Percentiles rank a stretch among this genome's conserved stretches.
These are phyloP conservation scores for Linepithema humile DNA, from an alignment of 1,140 invertebrate genomes.

Conservation along the genomic window DNA sequence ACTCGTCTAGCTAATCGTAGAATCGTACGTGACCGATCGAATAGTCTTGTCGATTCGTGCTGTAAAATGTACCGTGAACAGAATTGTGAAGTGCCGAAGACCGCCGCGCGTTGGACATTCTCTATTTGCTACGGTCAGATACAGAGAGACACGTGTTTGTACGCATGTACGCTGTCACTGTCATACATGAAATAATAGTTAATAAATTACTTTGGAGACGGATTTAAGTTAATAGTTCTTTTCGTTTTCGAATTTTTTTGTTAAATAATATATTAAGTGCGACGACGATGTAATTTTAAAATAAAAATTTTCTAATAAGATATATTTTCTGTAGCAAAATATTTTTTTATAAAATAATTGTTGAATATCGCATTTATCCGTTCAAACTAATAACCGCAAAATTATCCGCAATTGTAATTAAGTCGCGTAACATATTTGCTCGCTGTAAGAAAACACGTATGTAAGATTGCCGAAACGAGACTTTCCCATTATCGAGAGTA, in stretches of 20 bases:
- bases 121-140: conserved; percentile 17
- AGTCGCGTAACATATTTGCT: neutral
- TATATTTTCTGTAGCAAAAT: too few species aligned
- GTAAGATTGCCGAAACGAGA: conserved; percentile 33
- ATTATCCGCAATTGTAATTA: neutral
- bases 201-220: neutral
- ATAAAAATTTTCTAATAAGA: neutral
- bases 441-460: neutral
- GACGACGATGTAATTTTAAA: neutral
- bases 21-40: conserved; percentile 67
- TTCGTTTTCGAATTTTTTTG: neutral
- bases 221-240: neutral
- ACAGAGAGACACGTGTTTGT: conserved; percentile 23
- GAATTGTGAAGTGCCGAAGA: conserved; percentile 54
- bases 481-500: conserved; percentile 46
- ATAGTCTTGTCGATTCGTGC: conserved; percentile 47
- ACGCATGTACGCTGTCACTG: neutral
- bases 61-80: conserved; percentile 61
- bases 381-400: neutral
- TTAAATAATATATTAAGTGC: too few species aligned
- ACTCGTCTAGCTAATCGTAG: conserved; percentile 61
- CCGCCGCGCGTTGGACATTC: conserved; percentile 42
- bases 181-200: neutral
- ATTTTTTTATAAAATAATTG: neutral
- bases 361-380: neutral